Conservation (phyloP, 2,888 invertebrate species). For the Zygaena filipendulae region DNA sequence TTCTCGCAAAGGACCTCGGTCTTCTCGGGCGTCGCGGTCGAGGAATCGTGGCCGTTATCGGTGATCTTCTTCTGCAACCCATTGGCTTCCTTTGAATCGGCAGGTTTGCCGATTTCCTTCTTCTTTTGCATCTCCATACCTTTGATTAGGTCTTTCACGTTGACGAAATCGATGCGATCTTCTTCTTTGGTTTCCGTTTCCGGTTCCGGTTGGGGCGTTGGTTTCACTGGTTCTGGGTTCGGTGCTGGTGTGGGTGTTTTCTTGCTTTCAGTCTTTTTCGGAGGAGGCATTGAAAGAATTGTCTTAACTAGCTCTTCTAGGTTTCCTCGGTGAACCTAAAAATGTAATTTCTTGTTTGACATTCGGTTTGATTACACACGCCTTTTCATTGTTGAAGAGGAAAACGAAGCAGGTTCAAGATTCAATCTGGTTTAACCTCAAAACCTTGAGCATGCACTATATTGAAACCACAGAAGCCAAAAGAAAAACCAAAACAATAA, state of each 20-base stretch:
- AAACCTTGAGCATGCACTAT: too few species aligned
- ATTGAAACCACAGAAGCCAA: slow-evolving; percentile 9
- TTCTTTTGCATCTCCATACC: slow-evolving; percentile 68
- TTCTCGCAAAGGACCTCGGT: slow-evolving; percentile 19
- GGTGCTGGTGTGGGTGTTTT: slow-evolving; percentile 28
- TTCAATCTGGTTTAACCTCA: too few species aligned
- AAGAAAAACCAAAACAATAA: slow-evolving; percentile 10
- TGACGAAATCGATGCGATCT: slow-evolving; percentile 63
- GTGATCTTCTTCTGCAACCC: slow-evolving; percentile 46
- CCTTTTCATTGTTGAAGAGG: too few species aligned
- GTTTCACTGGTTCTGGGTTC: slow-evolving; percentile 32
- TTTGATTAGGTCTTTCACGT: slow-evolving; percentile 71
- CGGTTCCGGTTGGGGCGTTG: slow-evolving; percentile 25
- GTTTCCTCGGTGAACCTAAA: slow-evolving; percentile 70
- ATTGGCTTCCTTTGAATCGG: slow-evolving; percentile 41
- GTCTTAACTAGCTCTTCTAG: slow-evolving; percentile 56
- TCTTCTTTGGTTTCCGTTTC: slow-evolving; percentile 44
- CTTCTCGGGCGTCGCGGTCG: slow-evolving; percentile 24
- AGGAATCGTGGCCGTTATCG: slow-evolving; percentile 38
- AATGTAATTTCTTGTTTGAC: too few species aligned
- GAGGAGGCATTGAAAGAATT: slow-evolving; percentile 52
- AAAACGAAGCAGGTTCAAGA: too few species aligned
- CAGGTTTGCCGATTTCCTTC: slow-evolving; percentile 23
- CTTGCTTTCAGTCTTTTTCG: slow-evolving; percentile 40
- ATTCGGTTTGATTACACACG: too few species aligned